Base-by-base conservation (phyloP, 2,797 vertebrate genomes). In the Tiaroga cobitis region DNA sequence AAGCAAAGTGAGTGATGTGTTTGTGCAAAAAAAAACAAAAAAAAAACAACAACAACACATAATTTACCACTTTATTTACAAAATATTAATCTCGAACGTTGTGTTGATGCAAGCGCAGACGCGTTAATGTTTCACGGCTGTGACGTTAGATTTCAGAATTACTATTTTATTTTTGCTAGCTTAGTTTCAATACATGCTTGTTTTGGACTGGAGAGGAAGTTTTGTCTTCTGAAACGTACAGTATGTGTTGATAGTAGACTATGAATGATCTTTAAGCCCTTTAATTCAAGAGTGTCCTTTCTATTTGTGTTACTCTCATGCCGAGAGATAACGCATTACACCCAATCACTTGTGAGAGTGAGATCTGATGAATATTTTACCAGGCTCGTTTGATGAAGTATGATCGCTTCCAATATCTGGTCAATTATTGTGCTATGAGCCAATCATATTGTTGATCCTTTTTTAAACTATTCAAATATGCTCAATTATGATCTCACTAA, bases 401-500 rank as follows among this genome's bases (percentile, higher is more conserved):
- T 72, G 80, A 34, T 59, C n/a, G 1, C 29, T 61, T 82, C 69
- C 18, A 19, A 72, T 82, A 37, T 74, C 63, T 24, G 61, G 43
- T 67, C 43, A 49, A 67, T 75, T 65, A 83, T 34, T 65, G 13
- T 16, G 5, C 43, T 37, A 56, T 29, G 34, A 69, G 56, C 49
- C 59, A 67, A 80, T 85, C 34, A 80, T 43, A 74, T 41, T 73
- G 80, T 82, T 82, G 61, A 79, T 74, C 24, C 65, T 80, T 83
- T 56, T 34, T 34, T 68, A 49, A 88, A 19, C 32, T 69, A 34
- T 88, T 69, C 67, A 41, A 54, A 76, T 69, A 61, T 18, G 80
- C 37, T 87, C 72, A 80, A 39, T 83, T 61, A 21, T 21, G 11
- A 67, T 81, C 56, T 19, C 19, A 49, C 82, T 83, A 84, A 90